These are phyloP conservation scores for Spinibarbus caldwelli DNA, from an alignment of 2,797 vertebrate genomes.

Conservation along the genomic window DNA sequence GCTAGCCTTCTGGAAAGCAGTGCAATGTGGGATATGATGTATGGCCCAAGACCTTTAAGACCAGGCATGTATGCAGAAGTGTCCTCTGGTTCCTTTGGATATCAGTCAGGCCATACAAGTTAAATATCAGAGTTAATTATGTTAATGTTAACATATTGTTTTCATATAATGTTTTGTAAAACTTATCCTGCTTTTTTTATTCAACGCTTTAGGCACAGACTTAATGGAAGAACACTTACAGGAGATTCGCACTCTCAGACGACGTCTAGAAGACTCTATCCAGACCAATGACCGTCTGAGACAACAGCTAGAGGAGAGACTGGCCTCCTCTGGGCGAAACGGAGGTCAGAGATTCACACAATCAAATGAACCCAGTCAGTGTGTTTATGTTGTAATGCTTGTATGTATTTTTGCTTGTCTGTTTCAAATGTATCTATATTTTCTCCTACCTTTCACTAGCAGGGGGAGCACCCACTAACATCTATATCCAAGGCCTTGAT, in stretches of 20 bases:
- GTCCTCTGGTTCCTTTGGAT: constrained; percentile 77
- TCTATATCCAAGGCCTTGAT: constrained; percentile 82
- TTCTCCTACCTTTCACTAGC: constrained; percentile 4
- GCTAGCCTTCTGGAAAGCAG: constrained; percentile 68
- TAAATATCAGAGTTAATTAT: not conserved
- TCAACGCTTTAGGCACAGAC: constrained; percentile 76
- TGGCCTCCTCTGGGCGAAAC: constrained; percentile 69
- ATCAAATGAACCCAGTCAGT: not conserved
- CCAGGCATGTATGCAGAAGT: constrained; percentile 67
- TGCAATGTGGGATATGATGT: constrained; percentile 72
- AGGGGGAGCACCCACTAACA: constrained; percentile 78
- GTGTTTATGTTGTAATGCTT: not conserved
- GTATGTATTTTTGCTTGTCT: not conserved
- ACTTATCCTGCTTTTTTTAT: not conserved
- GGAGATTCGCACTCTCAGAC: constrained; percentile 87
- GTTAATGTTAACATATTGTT: not conserved
- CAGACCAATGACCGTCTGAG: constrained; percentile 88
- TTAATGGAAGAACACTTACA: constrained; percentile 88
- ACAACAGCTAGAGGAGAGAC: constrained; percentile 83
- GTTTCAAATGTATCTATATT: not conserved
- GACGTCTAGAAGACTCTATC: constrained; percentile 91
- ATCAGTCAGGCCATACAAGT: constrained; percentile 82
- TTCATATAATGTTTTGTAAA: not conserved
- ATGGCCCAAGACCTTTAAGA: constrained; percentile 62
- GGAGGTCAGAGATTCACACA: constrained; percentile 68